Percentiles rank a stretch among this genome's conserved stretches.
Conservation (phyloP, 2,113 vertebrate species). For the Oxyura jamaicensis region DNA sequence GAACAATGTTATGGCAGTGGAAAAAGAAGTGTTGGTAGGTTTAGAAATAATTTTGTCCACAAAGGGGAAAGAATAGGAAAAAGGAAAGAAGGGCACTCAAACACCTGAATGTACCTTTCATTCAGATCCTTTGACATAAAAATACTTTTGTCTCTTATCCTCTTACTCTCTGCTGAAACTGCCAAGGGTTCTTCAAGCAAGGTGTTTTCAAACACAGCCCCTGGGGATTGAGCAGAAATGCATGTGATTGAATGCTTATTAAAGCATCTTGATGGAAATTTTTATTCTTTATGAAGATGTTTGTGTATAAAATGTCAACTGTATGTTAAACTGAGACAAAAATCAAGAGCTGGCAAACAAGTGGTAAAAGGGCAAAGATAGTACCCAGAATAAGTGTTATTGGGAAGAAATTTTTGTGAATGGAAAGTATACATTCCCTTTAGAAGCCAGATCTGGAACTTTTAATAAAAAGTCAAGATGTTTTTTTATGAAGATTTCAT, state of each 20-base stretch:
- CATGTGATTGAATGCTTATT: neutral
- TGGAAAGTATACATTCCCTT: neutral
- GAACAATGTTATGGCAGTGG: neutral
- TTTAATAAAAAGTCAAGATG: conserved; percentile 20
- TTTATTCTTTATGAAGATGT: neutral
- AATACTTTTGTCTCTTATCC: neutral
- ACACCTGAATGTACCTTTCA: neutral
- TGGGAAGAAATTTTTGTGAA: conserved; percentile 25
- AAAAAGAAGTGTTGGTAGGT: neutral
- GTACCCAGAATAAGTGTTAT: neutral
- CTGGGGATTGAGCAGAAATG: neutral
- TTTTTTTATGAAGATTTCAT: conserved; percentile 53
- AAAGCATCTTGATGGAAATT: neutral
- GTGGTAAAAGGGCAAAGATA: neutral
- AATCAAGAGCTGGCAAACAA: neutral
- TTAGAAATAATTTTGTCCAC: neutral
- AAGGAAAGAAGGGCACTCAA: neutral
- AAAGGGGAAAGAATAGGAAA: neutral
- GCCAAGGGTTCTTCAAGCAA: neutral
- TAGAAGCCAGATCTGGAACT: neutral
- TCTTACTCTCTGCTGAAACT: neutral
- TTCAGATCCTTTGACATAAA: neutral
- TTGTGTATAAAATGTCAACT: neutral
- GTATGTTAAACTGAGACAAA: neutral
- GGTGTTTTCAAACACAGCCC: neutral